Conservation (phyloP, 2,888 invertebrate genomes). For the Himalopsyche anomala region DNA sequence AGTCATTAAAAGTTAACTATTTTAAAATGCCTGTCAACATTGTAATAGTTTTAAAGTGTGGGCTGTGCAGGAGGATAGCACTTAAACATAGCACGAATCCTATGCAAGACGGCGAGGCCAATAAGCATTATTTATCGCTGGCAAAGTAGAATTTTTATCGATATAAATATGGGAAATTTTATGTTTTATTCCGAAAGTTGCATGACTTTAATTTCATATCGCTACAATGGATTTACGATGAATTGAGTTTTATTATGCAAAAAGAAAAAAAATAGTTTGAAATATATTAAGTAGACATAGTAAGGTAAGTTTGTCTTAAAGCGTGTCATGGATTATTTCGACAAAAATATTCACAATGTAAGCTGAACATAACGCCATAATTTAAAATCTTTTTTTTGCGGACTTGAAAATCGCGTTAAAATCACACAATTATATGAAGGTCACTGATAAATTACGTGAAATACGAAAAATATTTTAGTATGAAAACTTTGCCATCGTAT, state of each 20-base stretch:
- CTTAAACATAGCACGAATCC: not conserved
- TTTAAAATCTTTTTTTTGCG: too few relatives aligned
- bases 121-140: conserved; percentile 33
- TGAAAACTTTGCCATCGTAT: too few relatives aligned
- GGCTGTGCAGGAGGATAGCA: conserved; percentile 1
- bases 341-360: too few relatives aligned
- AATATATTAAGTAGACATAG: too few relatives aligned
- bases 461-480: too few relatives aligned
- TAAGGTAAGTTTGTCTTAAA: too few relatives aligned
- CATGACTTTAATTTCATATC: conserved; percentile 13
- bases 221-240: not conserved
- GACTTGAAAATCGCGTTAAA: too few relatives aligned
- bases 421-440: too few relatives aligned
- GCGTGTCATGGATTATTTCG: too few relatives aligned
- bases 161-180: conserved; percentile 2
- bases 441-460: too few relatives aligned
- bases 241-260: not conserved
- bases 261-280: not conserved
- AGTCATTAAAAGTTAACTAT: conserved; percentile 48
- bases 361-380: too few relatives aligned
- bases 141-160: conserved; percentile 45
- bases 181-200: conserved; percentile 22
- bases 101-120: conserved; percentile 21
- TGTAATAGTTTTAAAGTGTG: conserved; percentile 47
- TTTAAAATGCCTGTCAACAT: conserved; percentile 54